Percentiles rank a stretch among this genome's conserved stretches.
phyloP scores from a whole-genome alignment of 2,888 invertebrate species.

The Cephus rjabovi region DNA sequence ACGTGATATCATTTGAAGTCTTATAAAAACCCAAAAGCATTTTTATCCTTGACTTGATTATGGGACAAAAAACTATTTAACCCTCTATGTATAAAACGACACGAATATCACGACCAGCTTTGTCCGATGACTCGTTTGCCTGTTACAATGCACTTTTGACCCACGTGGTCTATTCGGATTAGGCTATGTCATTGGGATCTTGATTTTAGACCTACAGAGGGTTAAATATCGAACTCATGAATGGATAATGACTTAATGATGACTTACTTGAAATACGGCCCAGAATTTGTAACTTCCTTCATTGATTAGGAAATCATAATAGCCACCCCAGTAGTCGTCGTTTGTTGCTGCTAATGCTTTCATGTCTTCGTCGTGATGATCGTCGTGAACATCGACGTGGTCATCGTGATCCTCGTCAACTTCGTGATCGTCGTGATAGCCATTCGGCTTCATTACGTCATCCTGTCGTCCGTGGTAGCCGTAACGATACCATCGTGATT shows the following conservation, averaged over 20 bases:
- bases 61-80: background rate
- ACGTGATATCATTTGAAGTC: background rate
- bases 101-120: background rate
- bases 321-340: constrained; percentile 81
- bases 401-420: constrained; percentile 30
- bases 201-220: no score
- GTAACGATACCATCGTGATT: constrained; percentile 46
- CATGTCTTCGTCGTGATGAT: constrained; percentile 62
- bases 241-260: background rate
- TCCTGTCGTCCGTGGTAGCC: constrained; percentile 32
- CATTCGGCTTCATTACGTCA: constrained; percentile 52
- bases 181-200: background rate
- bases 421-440: constrained; percentile 64
- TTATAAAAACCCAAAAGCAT: background rate
- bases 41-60: background rate
- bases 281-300: constrained; percentile 91
- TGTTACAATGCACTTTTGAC: background rate
- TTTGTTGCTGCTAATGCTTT: constrained; percentile 72
- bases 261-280: constrained; percentile 84
- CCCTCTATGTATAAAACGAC: background rate
- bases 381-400: constrained; percentile 33
- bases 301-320: constrained; percentile 89
- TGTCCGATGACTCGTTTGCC: background rate
- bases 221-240: background rate
- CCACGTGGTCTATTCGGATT: background rate